These are phyloP conservation scores for Luffia ferchaultella DNA, from an alignment of 2,888 invertebrate genomes.

Conservation along the genomic window DNA sequence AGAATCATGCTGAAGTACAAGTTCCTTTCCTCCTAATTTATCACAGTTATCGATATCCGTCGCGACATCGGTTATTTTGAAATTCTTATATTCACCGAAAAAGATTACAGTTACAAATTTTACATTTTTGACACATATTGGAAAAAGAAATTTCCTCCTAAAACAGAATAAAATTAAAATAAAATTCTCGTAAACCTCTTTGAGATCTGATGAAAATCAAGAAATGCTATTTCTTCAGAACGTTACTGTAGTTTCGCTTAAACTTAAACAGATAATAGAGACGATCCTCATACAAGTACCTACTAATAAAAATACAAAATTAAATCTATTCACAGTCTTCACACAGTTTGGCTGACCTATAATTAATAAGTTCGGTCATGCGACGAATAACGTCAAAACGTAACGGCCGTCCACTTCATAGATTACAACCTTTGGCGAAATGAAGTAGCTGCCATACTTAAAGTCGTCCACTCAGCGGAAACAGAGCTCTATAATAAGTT, in stretches of 20 bases:
- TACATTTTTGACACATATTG: no score
- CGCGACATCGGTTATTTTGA: background rate
- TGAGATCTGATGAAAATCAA: no score
- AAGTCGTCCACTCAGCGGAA: background rate
- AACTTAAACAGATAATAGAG: no score
- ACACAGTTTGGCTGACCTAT: constrained; percentile 3
- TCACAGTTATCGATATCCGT: background rate
- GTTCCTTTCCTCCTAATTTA: background rate
- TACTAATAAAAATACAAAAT: no score
- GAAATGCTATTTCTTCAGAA: no score
- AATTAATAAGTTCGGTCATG: background rate
- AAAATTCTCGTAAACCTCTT: no score
- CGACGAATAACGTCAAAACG: background rate
- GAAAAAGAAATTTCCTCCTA: no score
- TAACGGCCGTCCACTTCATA: background rate
- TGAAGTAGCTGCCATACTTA: background rate
- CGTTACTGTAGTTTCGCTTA: no score
- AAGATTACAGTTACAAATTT: no score
- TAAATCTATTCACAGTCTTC: constrained; percentile 9
- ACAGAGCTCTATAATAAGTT: background rate
- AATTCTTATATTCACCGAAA: background rate
- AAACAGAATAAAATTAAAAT: no score
- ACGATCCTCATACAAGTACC: no score
- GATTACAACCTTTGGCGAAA: background rate
- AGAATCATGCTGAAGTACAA: background rate